Evolutionary conservation across 2,113 vertebrate genomes (phyloP), one percentile per base, ranked within the genome.

Genomic region (Pelodiscus sinensis): DNA sequence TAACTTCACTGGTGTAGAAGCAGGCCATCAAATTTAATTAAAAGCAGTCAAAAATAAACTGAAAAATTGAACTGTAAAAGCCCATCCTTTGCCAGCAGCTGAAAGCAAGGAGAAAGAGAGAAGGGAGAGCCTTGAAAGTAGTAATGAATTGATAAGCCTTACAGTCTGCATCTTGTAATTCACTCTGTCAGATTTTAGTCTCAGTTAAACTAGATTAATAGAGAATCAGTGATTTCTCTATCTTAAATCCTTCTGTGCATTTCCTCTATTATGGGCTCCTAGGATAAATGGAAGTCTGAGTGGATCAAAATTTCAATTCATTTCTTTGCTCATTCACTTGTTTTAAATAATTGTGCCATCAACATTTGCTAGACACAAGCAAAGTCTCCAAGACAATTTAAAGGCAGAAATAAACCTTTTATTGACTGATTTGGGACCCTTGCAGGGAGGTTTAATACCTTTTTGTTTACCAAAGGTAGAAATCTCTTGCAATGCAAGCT

Each of bases 21-120:
- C 92, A 97, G 95, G 93, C 96, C 93, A 98, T 98, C 97, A 98
- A 97, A 98, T 98, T 98, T 98, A 98, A 98, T 98, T 98, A 98
- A 98, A 98, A 98, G 97, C 96, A 95, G 96, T 98, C 97, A 97
- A 98, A 98, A 98, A 97, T 97, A 98, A 98, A 98, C 96, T 96
- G 96, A 97, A 98, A 98, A 98, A 98, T 96, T 97, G 95, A 97
- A 97, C 94, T 96, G 95, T 95, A 97, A 97, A 98, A 97, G 84
- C 58, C 95, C 95, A 94, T 97, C 94, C 96, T 98, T 97, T 97
- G 94, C 97, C 96, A 97, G 93, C 79, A 96, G 95, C 96, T 97
- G 95, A 97, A 97, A 73, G 97, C 96, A 97, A 95, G 96, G 94
- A 92, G 92, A 95, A 96, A 95, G 92, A 78, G 35, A 94, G 78